Evolutionary conservation across 2,113 vertebrate species (phyloP).

Genomic region (Spea multiplicata): DNA sequence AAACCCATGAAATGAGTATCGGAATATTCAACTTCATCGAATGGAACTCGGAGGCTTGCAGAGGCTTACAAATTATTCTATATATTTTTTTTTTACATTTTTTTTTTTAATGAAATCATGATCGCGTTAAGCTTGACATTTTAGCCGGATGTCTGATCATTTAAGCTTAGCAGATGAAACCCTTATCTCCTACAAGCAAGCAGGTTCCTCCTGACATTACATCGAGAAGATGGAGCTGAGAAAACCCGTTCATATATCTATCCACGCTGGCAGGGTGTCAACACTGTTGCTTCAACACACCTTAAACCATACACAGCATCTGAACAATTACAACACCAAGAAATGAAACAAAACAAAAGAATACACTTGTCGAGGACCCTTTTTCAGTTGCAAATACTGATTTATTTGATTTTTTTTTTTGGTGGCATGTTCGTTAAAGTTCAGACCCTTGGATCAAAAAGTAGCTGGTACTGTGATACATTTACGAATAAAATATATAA

Average conservation of each 20-base stretch:
- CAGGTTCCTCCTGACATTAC: constrained; percentile 78
- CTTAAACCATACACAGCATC: constrained; percentile 84
- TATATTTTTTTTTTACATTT: not conserved
- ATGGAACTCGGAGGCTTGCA: not conserved
- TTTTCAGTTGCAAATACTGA: constrained; percentile 82
- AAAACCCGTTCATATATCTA: constrained; percentile 73
- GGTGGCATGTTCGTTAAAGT: constrained; percentile 22
- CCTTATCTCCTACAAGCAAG: constrained; percentile 78
- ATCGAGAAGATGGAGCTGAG: constrained; percentile 75
- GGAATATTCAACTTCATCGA: constrained; percentile 5
- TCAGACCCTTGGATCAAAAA: constrained; percentile 49
- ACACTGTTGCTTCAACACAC: constrained; percentile 86
- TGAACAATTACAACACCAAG: constrained; percentile 84
- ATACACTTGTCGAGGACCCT: constrained; percentile 77
- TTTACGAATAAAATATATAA: too few relatives aligned
- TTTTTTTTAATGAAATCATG: constrained; percentile 63
- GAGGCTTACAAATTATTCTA: too few relatives aligned
- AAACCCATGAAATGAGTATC: not conserved
- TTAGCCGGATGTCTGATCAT: constrained; percentile 74
- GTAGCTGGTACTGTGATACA: too few relatives aligned
- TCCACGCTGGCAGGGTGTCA: constrained; percentile 83
- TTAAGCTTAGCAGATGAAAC: constrained; percentile 70
- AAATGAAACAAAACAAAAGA: constrained; percentile 71
- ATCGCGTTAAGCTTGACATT: constrained; percentile 76
- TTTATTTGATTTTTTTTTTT: constrained; percentile 50